phyloP scores from a whole-genome alignment of 2,113 vertebrate species.

The Ivindomyrus marchei region DNA sequence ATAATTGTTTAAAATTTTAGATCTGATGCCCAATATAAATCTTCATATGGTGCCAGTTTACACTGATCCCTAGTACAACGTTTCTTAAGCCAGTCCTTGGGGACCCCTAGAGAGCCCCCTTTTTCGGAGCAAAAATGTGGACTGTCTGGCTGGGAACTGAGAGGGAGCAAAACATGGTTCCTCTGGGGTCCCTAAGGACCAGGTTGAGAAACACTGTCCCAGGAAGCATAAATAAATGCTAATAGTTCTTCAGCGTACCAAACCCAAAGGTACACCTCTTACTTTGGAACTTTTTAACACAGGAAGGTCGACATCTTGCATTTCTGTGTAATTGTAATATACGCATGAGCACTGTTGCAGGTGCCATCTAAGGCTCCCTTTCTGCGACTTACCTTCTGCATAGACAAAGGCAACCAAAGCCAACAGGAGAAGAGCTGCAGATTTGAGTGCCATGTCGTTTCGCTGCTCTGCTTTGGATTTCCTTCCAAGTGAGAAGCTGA shows the following conservation, averaged over 20 bases:
- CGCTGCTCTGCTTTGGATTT: background rate
- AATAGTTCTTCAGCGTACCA: background rate
- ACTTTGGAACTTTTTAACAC: background rate
- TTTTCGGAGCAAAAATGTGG: background rate
- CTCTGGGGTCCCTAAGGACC: background rate
- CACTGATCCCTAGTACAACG: background rate
- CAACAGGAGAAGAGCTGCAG: constrained; percentile 39
- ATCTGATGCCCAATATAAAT: background rate
- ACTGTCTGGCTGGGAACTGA: background rate
- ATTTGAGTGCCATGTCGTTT: constrained; percentile 37
- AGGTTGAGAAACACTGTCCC: background rate
- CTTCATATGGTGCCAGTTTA: background rate
- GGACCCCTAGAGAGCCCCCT: background rate
- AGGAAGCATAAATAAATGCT: background rate
- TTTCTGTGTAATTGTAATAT: background rate
- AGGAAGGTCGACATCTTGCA: background rate
- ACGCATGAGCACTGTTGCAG: background rate
- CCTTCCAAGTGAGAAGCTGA: background rate
- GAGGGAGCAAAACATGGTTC: background rate
- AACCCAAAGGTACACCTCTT: background rate
- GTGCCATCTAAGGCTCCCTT: background rate
- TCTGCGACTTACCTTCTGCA: constrained; percentile 35
- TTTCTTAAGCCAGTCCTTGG: background rate
- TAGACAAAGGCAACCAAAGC: constrained; percentile 29
- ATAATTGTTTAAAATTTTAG: background rate